Percentiles rank a stretch among this genome's conserved stretches.
These are phyloP conservation scores for Eubucco bourcierii DNA, from an alignment of 2,113 vertebrate genomes.

Conservation along the genomic window DNA sequence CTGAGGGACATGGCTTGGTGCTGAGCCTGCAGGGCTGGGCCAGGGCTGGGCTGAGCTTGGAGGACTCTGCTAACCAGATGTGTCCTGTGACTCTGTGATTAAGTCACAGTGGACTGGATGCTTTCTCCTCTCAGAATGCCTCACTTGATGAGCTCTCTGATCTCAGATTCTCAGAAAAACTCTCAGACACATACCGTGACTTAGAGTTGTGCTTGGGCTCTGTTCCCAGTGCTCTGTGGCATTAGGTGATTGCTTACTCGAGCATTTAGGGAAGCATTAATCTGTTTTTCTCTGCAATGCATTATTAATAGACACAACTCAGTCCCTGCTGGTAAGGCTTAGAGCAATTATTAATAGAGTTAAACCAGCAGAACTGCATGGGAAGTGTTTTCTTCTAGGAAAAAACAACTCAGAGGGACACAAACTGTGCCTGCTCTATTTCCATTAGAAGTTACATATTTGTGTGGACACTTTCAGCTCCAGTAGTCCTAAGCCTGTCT, in stretches of 20 bases:
- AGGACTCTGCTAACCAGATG: too few relatives aligned
- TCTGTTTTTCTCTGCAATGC: slow-evolving; percentile 38
- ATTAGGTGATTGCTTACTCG: slow-evolving; percentile 43
- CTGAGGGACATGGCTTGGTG: too few relatives aligned
- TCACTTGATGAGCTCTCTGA: neutral
- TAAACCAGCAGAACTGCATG: neutral
- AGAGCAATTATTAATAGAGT: slow-evolving; percentile 34
- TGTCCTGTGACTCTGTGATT: neutral
- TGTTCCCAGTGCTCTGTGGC: neutral
- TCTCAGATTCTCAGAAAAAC: neutral
- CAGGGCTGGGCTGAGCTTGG: too few relatives aligned
- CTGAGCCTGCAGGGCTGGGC: too few relatives aligned
- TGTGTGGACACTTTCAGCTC: neutral
- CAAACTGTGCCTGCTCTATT: neutral
- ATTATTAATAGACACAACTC: slow-evolving; percentile 44
- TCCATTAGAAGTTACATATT: neutral
- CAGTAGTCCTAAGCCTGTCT: neutral
- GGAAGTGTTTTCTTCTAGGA: slow-evolving; percentile 7
- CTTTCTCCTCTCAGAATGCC: neutral
- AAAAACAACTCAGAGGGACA: neutral
- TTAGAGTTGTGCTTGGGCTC: neutral
- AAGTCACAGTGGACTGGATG: neutral
- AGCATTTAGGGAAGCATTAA: slow-evolving; percentile 44
- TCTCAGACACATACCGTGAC: neutral
- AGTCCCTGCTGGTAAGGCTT: slow-evolving; percentile 17